Conservation (phyloP, 2,888 invertebrate species). For the Griposia aprilina region DNA sequence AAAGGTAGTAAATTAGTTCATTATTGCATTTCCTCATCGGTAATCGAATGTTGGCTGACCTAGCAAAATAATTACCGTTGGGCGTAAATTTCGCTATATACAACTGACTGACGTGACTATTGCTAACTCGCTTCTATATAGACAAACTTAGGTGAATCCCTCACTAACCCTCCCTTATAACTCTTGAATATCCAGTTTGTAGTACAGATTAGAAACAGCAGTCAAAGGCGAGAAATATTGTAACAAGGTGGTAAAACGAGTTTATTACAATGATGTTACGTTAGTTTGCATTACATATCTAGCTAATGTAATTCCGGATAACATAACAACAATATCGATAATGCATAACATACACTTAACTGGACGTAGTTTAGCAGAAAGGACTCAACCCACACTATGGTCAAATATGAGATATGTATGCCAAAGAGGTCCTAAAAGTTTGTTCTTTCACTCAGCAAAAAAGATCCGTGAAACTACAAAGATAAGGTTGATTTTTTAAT, state of each 20-base stretch:
- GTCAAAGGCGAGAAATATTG: neutral
- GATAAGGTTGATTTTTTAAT: too few relatives aligned
- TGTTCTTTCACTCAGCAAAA: too few relatives aligned
- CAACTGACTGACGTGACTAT: neutral
- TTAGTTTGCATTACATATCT: neutral
- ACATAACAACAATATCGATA: constrained; percentile 28
- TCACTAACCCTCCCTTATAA: neutral
- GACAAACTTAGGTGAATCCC: neutral
- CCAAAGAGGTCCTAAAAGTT: too few relatives aligned
- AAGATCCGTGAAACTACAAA: too few relatives aligned
- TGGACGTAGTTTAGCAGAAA: too few relatives aligned
- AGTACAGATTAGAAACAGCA: neutral
- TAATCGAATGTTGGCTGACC: constrained; percentile 6
- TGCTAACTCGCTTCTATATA: neutral
- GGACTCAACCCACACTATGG: too few relatives aligned
- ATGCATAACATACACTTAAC: constrained; percentile 17
- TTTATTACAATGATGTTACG: neutral
- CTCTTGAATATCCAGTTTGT: neutral
- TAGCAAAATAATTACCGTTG: constrained; percentile 30
- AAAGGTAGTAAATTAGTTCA: constrained; percentile 1
- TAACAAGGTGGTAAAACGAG: neutral
- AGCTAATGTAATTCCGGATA: constrained; percentile 18
- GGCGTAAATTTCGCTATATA: neutral
- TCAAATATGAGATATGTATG: too few relatives aligned
- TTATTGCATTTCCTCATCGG: constrained; percentile 31